Evolutionary conservation across 2,797 vertebrate genomes (phyloP), one percentile per base, ranked within the genome.

Genomic region (Ceyx erithaca): DNA sequence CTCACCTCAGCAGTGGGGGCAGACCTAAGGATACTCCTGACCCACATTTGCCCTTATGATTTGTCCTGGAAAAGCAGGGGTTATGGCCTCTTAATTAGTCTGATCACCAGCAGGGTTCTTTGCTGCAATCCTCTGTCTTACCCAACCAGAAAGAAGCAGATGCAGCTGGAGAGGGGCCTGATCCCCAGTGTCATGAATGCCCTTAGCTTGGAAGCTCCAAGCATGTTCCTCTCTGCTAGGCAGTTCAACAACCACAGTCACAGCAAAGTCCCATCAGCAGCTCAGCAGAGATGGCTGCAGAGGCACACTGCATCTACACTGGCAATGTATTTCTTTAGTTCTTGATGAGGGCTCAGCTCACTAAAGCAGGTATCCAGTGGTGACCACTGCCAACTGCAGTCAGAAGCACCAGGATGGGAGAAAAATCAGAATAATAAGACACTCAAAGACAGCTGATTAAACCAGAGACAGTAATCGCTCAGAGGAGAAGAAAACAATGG

Each of bases 271-370:
- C 41, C 51, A n/a, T 17, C 13, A 1, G 2, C 43, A 55, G 64
- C 43, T 55, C 58, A 75, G 54, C 30, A 10, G 28, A 33, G 41
- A 4, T 16, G 21, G 61, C 64, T 33, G 20, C 31, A 46, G 73
- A 11, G 6, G 9, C n/a, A 35, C 14, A 4, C 10, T 19, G 46
- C 54, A 28, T 37, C 35, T 63, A 28, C 18, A 6, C 0, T 1
- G 10, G 20, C 5, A 1, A 4, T 0, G 3, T 7, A 21, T 67
- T 64, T 21, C 57, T 64, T 57, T 48, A 35, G n/a, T 40, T 52
- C 25, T 68, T 46, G 46, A 20, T 0, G 0, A 6, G 45, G 80
- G 57, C 15, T 26, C 9, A 1, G 15, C n/a, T 70, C n/a, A n/a
- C 31, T 2, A 58, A 22, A 55, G 40, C 43, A 8, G 40, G 17